These are phyloP conservation scores for Clivina fossor DNA, from an alignment of 2,888 invertebrate species.

Conservation along the genomic window DNA sequence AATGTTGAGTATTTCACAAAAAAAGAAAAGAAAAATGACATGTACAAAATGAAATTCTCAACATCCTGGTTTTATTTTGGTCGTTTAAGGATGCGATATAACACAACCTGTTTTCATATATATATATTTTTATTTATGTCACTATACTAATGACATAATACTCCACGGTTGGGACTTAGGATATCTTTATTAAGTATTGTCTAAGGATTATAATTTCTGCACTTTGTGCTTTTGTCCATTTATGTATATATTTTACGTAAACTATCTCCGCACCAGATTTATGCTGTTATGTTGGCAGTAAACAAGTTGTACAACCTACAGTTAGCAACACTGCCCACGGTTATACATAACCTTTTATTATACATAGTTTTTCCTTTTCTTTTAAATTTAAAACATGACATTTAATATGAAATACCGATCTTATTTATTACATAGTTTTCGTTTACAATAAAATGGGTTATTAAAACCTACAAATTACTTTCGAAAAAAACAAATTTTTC, in stretches of 20 bases:
- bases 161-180: too few species aligned
- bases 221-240: background rate
- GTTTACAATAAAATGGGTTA: constrained; percentile 15
- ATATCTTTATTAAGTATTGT: constrained; percentile 24
- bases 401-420: constrained; percentile 18
- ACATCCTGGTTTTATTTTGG: too few species aligned
- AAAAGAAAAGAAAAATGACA: too few species aligned
- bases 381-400: constrained; percentile 3
- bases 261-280: too few species aligned
- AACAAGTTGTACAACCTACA: constrained; percentile 11
- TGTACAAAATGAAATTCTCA: too few species aligned
- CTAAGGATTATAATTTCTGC: constrained; percentile 16
- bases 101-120: too few species aligned
- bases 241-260: too few species aligned
- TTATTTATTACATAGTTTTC: constrained; percentile 16
- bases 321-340: constrained; percentile 6
- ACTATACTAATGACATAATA: too few species aligned
- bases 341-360: constrained; percentile 10
- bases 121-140: too few species aligned
- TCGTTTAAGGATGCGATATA: too few species aligned
- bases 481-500: constrained; percentile 24
- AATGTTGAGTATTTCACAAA: background rate
- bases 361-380: too few species aligned
- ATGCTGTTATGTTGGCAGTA: constrained; percentile 29
- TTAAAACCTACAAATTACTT: constrained; percentile 12